phyloP scores from a whole-genome alignment of 2,888 invertebrate genomes.

The Cantharis nigra region DNA sequence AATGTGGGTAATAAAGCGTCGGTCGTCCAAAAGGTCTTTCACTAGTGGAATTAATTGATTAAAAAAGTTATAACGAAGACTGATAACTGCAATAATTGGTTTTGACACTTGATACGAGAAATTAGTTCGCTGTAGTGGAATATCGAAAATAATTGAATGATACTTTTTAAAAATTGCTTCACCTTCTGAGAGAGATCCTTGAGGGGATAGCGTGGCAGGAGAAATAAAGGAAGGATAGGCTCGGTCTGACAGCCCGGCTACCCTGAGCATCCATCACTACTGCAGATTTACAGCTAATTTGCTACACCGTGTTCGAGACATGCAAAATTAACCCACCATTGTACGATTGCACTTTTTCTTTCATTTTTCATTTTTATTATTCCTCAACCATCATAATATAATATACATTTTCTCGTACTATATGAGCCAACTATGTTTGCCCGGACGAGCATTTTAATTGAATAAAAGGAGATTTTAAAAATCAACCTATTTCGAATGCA shows the following conservation, averaged over 20 bases:
- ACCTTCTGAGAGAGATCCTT: constrained; percentile 16
- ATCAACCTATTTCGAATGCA: not conserved
- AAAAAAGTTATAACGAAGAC: constrained; percentile 1
- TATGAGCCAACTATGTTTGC: too few species aligned
- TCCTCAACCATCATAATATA: too few species aligned
- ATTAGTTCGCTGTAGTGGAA: constrained; percentile 1
- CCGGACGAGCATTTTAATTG: not conserved
- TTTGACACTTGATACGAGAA: not conserved
- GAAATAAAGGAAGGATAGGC: constrained; percentile 43
- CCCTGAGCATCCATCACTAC: constrained; percentile 49
- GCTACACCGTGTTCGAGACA: constrained; percentile 52
- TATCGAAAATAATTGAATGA: constrained; percentile 1
- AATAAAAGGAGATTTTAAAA: not conserved
- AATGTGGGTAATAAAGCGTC: not conserved
- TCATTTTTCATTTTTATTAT: not conserved
- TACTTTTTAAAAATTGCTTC: constrained; percentile 14
- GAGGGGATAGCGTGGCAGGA: constrained; percentile 36
- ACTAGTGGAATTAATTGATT: constrained; percentile 2
- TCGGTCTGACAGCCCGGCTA: constrained; percentile 45
- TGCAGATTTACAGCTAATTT: constrained; percentile 54
- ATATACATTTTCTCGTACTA: too few species aligned
- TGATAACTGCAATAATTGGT: not conserved
- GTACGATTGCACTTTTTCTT: constrained; percentile 32
- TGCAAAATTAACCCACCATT: constrained; percentile 52
- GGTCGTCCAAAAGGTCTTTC: not conserved